Conservation (phyloP, 2,888 invertebrate genomes). For the Candidula unifasciata region DNA sequence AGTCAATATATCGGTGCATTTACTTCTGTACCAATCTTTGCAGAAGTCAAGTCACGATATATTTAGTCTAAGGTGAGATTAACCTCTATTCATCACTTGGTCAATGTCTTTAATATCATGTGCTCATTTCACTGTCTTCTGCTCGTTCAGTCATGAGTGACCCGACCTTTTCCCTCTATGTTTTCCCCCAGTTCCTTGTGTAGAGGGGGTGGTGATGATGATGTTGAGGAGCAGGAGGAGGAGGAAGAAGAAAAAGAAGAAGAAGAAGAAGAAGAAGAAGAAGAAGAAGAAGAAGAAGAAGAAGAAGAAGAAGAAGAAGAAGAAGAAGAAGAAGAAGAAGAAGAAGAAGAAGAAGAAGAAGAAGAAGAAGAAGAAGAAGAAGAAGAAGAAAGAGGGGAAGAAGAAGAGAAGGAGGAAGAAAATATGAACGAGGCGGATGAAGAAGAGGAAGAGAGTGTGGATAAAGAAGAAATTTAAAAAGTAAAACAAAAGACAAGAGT, state of each 20-base stretch:
- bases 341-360: not conserved
- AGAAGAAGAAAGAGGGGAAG: not conserved
- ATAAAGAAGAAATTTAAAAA: not conserved
- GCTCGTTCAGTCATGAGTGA: no score
- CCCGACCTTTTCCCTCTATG: no score
- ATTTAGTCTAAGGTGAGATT: no score
- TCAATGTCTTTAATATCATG: no score
- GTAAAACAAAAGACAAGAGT: not conserved
- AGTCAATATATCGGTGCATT: no score
- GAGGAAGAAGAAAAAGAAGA: not conserved
- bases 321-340: not conserved
- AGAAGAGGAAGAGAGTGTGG: not conserved
- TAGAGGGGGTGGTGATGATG: no score
- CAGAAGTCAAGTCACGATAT: no score
- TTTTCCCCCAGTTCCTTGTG: no score
- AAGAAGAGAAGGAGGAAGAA: not conserved
- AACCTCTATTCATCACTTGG: no score
- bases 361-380: not conserved
- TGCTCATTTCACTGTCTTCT: no score
- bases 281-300: not conserved
- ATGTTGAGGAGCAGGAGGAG: no score
- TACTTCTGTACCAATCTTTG: no score
- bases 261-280: slow-evolving; percentile 17
- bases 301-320: not conserved
- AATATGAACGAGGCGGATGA: not conserved